Conservation (phyloP, 2,113 vertebrate genomes). For the Noturus placidus region DNA sequence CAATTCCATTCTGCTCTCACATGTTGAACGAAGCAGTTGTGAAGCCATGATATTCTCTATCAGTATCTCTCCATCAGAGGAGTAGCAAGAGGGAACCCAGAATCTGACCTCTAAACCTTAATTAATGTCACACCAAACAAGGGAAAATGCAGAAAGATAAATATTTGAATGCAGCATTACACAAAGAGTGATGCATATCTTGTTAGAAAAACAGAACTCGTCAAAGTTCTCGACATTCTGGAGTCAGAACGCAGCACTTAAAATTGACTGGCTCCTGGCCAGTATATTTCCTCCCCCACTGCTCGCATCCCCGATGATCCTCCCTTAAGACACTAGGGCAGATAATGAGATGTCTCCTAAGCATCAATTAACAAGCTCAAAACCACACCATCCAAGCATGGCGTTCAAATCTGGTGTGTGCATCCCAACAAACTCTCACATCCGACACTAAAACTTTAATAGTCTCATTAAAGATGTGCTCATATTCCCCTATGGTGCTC, state of each 20-base stretch:
- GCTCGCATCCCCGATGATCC: constrained; percentile 13
- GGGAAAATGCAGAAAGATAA: constrained; percentile 23
- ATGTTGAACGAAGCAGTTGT: background rate
- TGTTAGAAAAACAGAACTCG: background rate
- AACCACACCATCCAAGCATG: constrained; percentile 23
- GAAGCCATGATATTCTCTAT: constrained; percentile 12
- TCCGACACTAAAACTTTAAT: constrained; percentile 40
- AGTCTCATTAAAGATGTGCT: constrained; percentile 46
- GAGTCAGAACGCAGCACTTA: background rate
- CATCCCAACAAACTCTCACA: constrained; percentile 45
- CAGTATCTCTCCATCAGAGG: constrained; percentile 37
- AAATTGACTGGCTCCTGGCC: constrained; percentile 46
- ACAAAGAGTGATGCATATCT: constrained; percentile 8
- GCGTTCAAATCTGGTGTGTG: constrained; percentile 39
- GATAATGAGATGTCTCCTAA: constrained; percentile 41
- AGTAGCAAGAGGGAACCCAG: constrained; percentile 2
- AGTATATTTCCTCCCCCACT: constrained; percentile 31
- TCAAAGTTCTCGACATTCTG: background rate
- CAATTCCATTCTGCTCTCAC: background rate
- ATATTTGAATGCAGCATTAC: background rate
- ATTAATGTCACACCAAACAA: constrained; percentile 42
- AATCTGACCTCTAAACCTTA: constrained; percentile 45
- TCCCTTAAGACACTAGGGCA: constrained; percentile 48
- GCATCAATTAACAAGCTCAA: constrained; percentile 54
- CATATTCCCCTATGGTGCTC: constrained; percentile 9